Base-by-base conservation (phyloP, 2,797 vertebrate genomes). In the Xiphophorus birchmanni region DNA sequence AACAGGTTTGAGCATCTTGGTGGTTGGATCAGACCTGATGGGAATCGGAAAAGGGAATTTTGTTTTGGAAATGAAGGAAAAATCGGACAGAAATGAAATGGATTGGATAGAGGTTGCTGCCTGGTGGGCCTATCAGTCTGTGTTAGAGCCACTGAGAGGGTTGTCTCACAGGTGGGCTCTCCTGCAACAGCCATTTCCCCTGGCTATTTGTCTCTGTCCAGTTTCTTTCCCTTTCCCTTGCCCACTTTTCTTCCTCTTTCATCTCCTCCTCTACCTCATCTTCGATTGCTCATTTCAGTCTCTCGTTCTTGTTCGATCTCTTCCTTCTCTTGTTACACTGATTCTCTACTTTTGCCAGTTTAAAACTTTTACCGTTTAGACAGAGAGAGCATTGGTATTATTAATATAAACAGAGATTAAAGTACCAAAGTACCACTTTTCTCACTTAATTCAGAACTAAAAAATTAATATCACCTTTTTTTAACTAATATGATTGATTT, bases 191-290 rank as follows among this genome's bases (percentile, higher is more conserved):
- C 82, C 89, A 81, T 94, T 92, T 91, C 92, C 94, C 84, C 44
- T 73, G 85, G 84, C 90, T 92, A 95, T 96, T 94, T 93, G 92
- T 96, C 95, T 95, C 82, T 92, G 95, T 95, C 94, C 90, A 86
- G 10, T 90, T 88, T 85, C 86, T 86, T 79, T 83, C 77, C 76
- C 88, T 78, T 54, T 86, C 80, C 65, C 54, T 85, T 78, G 71
- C 75, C 73, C 73, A 79, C 76, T 72, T 42, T 73, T 74, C 80
- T 75, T 35, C 21, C 65, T 72, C 65, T 87, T 86, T 89, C 86
- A 86, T 87, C 89, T 83, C 82, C 79, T 80, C 79, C 77, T 84
- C 82, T 86, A 37, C 83, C 85, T 89, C 90, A 78, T 89, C 84
- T 89, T 91, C 84, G 79, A 89, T 88, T 90, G 84, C 81, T 93